Evolutionary conservation across 2,113 vertebrate species (phyloP).

Genomic region (Callorhinus ursinus): DNA sequence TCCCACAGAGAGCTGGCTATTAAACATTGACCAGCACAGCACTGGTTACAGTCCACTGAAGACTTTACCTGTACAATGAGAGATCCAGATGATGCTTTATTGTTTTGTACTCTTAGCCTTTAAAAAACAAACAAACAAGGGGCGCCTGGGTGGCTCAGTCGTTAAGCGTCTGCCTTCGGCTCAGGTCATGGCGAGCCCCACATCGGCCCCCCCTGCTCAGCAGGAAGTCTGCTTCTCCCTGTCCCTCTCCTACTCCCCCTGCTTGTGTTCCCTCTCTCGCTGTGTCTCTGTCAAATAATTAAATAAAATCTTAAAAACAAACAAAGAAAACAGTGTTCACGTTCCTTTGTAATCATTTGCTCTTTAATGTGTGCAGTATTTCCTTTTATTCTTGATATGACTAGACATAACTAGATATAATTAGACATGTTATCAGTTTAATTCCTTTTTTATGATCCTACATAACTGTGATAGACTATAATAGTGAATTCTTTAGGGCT

Average conservation of each 20-base stretch:
- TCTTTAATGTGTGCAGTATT: background rate
- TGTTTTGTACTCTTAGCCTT: background rate
- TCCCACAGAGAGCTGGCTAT: background rate
- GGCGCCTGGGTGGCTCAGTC: too few species aligned
- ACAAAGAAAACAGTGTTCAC: background rate
- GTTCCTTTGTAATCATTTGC: background rate
- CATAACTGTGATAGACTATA: background rate
- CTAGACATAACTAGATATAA: background rate
- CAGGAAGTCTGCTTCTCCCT: too few species aligned
- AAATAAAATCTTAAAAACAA: too few species aligned
- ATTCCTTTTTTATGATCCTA: background rate
- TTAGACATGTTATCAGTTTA: background rate
- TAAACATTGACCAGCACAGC: background rate
- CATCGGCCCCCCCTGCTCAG: too few species aligned
- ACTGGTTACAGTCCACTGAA: background rate
- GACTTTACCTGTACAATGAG: background rate
- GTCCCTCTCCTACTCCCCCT: too few species aligned
- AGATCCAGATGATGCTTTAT: background rate
- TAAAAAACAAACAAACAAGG: background rate
- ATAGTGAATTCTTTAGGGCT: background rate
- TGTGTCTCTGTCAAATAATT: too few species aligned
- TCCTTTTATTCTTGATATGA: conserved; percentile 3
- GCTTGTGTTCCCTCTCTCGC: too few species aligned
- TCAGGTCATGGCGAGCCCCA: too few species aligned
- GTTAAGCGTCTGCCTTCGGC: too few species aligned